Percentiles rank a stretch among this genome's conserved stretches.
phyloP scores from a whole-genome alignment of 2,888 invertebrate genomes.

The Pilophorus perplexus region DNA sequence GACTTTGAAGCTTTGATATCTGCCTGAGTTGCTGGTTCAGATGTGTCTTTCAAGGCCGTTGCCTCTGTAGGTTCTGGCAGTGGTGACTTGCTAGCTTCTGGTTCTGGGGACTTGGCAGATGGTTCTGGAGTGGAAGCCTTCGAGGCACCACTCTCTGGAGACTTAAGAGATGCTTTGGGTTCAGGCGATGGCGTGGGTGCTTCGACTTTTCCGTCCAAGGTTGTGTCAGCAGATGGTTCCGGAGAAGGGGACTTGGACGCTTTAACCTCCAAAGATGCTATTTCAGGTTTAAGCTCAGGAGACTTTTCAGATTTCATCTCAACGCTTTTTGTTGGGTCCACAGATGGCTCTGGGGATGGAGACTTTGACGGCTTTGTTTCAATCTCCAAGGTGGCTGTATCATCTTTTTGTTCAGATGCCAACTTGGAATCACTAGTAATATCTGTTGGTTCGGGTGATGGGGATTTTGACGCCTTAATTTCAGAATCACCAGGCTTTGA shows the following conservation, averaged over 20 bases:
- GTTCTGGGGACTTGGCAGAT: not conserved
- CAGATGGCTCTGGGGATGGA: no score
- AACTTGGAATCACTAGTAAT: no score
- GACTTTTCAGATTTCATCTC: no score
- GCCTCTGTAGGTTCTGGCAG: no score
- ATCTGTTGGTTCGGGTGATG: not conserved
- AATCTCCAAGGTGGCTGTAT: not conserved
- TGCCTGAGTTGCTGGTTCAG: not conserved
- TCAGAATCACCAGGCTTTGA: not conserved
- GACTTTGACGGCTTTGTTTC: not conserved
- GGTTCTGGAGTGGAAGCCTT: no score
- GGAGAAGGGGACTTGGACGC: conserved; percentile 6
- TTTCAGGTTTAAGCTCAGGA: no score
- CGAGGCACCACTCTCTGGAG: no score
- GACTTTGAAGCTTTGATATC: not conserved
- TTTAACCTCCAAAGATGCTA: not conserved
- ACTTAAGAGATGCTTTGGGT: no score
- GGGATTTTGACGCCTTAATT: not conserved
- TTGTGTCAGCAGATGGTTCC: not conserved
- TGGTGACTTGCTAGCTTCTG: not conserved
- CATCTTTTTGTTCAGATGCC: no score
- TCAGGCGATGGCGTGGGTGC: no score
- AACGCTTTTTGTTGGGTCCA: no score
- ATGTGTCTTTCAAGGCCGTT: not conserved
- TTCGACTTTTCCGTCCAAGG: no score